phyloP scores from a whole-genome alignment of 2,113 vertebrate species.

The Antigone vipio region DNA sequence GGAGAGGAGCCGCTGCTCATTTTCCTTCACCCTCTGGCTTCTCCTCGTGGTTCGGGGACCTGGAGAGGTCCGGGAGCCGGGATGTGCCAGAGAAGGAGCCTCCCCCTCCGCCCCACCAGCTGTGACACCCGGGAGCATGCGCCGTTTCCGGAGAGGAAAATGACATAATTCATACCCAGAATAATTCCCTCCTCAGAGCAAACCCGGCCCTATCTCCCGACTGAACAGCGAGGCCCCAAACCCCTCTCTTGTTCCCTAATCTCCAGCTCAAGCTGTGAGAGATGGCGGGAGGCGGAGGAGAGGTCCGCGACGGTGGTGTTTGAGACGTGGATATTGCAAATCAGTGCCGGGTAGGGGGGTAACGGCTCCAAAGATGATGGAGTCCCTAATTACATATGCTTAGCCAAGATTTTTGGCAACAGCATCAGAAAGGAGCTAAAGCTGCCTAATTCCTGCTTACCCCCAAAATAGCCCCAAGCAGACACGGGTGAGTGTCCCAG shows the following conservation, averaged over 20 bases:
- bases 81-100: neutral
- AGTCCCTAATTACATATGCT: neutral
- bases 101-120: neutral
- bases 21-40: neutral
- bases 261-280: neutral
- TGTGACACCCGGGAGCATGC: constrained; percentile 48
- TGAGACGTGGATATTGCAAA: neutral
- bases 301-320: neutral
- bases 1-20: neutral
- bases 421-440: constrained; percentile 43
- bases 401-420: constrained; percentile 28
- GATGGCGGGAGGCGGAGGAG: neutral
- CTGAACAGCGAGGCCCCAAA: constrained; percentile 3
- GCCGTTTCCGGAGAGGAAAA: constrained; percentile 64
- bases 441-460: constrained; percentile 34
- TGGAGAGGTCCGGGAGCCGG: neutral
- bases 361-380: neutral
- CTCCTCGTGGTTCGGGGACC: neutral
- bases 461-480: constrained; percentile 7
- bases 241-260: constrained; percentile 18
- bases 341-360: neutral
- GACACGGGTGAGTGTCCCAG: fast-evolving
- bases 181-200: constrained; percentile 57
- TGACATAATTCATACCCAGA: constrained; percentile 69
- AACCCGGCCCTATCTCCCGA: neutral